phyloP scores from a whole-genome alignment of 1,140 invertebrate genomes.

The Anthonomus grandis region DNA sequence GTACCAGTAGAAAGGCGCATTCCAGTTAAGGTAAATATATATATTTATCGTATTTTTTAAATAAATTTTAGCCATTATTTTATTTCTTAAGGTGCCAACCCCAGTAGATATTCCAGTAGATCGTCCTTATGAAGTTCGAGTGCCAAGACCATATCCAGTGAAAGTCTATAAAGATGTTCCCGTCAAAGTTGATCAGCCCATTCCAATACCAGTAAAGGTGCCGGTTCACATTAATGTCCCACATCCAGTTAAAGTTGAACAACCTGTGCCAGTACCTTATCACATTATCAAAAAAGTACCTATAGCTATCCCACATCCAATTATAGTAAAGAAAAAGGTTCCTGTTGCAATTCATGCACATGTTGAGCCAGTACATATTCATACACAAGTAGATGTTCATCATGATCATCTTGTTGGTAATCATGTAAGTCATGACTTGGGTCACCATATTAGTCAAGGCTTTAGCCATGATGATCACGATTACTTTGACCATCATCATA shows the following conservation, averaged over 20 bases:
- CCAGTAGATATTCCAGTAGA: conserved; percentile 43
- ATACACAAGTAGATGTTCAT: too few species aligned
- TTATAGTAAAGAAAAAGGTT: conserved; percentile 32
- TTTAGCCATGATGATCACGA: too few species aligned
- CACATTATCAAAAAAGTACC: conserved; percentile 34
- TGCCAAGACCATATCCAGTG: conserved; percentile 52
- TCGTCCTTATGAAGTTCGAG: conserved; percentile 48
- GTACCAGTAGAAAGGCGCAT: conserved; percentile 35
- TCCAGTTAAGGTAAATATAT: conserved; percentile 30
- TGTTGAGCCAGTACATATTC: conserved; percentile 20
- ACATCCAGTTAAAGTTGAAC: conserved; percentile 47
- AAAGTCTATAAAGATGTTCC: conserved; percentile 51
- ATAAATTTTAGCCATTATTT: background rate
- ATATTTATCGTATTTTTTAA: background rate
- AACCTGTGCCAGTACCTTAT: conserved; percentile 57
- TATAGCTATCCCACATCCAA: conserved; percentile 29
- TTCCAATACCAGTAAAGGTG: conserved; percentile 35
- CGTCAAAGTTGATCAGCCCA: conserved; percentile 34
- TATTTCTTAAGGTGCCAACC: conserved; percentile 32
- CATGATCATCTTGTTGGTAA: too few species aligned
- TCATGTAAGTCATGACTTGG: too few species aligned
- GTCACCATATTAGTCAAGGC: too few species aligned
- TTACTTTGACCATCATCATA: too few species aligned
- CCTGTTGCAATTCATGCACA: conserved; percentile 32
- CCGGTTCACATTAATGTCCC: conserved; percentile 35